A percentile compares a stretch with the other conserved stretches of the same genome.
Conservation (phyloP, 2,797 vertebrate genomes). For the Simalia tracyae region DNA sequence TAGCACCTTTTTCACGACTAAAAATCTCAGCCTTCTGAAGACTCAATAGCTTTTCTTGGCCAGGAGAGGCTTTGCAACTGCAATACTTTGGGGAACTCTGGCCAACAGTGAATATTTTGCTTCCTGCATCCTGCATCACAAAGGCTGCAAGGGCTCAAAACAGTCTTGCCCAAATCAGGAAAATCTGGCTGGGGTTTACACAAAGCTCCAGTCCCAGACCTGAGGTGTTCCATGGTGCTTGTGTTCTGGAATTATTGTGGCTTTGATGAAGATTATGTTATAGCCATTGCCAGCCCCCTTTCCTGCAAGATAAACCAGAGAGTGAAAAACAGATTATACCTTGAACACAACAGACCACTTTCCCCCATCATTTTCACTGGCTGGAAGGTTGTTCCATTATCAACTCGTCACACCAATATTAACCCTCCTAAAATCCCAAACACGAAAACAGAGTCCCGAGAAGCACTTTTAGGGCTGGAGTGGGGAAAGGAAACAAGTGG, state of each 20-base stretch:
- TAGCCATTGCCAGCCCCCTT: slow-evolving; percentile 52
- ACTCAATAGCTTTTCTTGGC: not conserved
- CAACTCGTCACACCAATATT: not conserved
- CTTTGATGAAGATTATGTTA: slow-evolving; percentile 57
- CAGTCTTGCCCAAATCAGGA: slow-evolving; percentile 31
- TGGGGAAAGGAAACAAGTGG: not conserved
- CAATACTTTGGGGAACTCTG: slow-evolving; percentile 44
- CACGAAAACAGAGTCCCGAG: not conserved
- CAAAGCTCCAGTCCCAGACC: slow-evolving; percentile 35
- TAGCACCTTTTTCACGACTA: not conserved
- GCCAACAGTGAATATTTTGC: slow-evolving; percentile 42
- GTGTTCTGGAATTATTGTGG: not conserved
- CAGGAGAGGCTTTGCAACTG: slow-evolving; percentile 36
- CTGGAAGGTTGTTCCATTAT: not conserved
- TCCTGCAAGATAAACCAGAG: slow-evolving; percentile 51
- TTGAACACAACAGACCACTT: not conserved
- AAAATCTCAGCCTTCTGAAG: not conserved
- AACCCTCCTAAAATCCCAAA: not conserved
- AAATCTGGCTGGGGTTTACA: slow-evolving; percentile 40
- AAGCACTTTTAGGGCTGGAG: not conserved
- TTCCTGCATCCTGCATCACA: slow-evolving; percentile 33
- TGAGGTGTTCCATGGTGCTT: slow-evolving; percentile 9
- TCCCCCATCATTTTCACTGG: not conserved
- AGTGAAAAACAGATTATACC: not conserved
- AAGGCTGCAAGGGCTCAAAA: not conserved